Evolutionary conservation across 1,140 invertebrate species (phyloP).

Genomic region (Penaeus vannamei): DNA sequence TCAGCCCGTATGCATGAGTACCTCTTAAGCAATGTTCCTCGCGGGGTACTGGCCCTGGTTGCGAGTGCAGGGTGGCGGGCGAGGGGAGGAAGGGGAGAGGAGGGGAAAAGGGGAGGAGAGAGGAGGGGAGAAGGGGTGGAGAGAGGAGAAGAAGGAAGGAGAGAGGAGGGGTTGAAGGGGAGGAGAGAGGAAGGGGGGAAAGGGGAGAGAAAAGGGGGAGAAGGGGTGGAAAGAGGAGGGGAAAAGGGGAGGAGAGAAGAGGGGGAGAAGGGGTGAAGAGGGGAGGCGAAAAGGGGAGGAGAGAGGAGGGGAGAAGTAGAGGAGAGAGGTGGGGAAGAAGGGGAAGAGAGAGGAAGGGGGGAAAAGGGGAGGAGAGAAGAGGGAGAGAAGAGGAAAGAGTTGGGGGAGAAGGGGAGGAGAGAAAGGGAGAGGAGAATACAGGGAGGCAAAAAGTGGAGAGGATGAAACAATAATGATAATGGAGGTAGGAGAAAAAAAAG

Average conservation of each 20-base stretch:
- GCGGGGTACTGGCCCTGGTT: too few relatives aligned
- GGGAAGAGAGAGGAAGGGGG: background rate
- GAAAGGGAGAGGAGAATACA: background rate
- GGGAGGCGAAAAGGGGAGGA: background rate
- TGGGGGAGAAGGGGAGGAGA: background rate
- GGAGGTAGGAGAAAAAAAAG: background rate
- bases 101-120: background rate
- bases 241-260: background rate
- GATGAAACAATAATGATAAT: background rate
- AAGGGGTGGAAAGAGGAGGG: background rate
- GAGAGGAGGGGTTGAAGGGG: background rate
- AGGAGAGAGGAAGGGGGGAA: background rate
- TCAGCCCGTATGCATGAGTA: too few relatives aligned
- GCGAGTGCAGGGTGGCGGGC: too few relatives aligned
- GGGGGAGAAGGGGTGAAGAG: background rate
- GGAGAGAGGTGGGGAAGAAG: background rate
- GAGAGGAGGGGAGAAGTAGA: background rate
- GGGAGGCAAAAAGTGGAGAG: background rate
- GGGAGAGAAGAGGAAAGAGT: background rate
- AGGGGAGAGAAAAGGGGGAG: background rate
- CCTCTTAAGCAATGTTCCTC: too few relatives aligned
- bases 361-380: too few relatives aligned
- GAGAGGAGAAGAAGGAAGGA: background rate
- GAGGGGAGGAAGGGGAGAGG: background rate
- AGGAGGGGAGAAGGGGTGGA: background rate